These are phyloP conservation scores for Stenopsyche tienmushanensis DNA, from an alignment of 1,140 invertebrate genomes.

Conservation along the genomic window DNA sequence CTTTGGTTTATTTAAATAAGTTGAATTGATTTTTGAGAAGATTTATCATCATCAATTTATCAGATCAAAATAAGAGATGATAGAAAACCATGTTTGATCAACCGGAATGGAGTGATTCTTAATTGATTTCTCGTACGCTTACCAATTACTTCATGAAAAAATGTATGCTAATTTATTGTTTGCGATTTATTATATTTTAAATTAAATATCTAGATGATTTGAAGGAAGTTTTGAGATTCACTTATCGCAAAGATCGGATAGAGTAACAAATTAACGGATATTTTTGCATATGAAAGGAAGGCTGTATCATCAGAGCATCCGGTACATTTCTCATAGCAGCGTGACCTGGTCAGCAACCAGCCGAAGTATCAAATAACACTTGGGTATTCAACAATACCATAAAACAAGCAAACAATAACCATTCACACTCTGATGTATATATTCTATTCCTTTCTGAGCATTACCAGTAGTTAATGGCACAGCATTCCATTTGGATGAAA, in stretches of 20 bases:
- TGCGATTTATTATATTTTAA: no score
- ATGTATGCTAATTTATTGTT: no score
- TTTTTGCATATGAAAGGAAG: conserved; percentile 17
- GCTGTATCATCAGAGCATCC: conserved; percentile 14
- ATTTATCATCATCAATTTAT: no score
- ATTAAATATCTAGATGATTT: no score
- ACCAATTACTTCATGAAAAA: no score
- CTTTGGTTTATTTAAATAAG: no score
- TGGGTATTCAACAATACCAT: conserved; percentile 31
- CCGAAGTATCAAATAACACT: conserved; percentile 27
- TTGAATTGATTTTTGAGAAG: no score
- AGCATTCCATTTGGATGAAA: conserved; percentile 5
- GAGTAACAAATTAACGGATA: neutral
- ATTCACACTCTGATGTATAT: conserved; percentile 14
- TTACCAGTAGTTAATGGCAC: conserved; percentile 12
- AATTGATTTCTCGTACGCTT: no score
- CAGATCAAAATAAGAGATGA: no score
- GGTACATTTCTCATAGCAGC: conserved; percentile 11
- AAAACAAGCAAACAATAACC: conserved; percentile 36
- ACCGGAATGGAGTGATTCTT: no score
- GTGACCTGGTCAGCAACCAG: conserved; percentile 1
- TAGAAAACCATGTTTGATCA: no score
- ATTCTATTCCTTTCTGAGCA: neutral
- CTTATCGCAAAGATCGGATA: neutral
- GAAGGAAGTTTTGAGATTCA: no score